These are phyloP conservation scores for Garra rufa DNA, from an alignment of 2,113 vertebrate genomes.

Conservation along the genomic window DNA sequence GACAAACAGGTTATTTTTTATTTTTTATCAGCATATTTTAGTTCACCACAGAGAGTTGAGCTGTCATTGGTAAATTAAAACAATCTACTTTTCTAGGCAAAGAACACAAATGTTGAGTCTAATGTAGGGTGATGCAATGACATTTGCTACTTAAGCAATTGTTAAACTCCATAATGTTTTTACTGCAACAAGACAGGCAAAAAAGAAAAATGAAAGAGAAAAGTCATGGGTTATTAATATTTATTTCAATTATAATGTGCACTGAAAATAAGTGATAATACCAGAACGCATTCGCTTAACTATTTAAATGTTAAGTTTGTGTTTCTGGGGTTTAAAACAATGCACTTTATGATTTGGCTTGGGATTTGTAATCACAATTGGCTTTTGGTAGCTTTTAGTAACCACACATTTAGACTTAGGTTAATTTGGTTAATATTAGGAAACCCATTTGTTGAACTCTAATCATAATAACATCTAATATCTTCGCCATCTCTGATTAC, in stretches of 20 bases:
- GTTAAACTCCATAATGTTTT: not conserved
- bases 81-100: not conserved
- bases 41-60: not conserved
- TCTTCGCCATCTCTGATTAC: not conserved
- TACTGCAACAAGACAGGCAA: not conserved
- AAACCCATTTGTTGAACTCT: not conserved
- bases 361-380: not conserved
- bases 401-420: not conserved
- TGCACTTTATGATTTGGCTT: not conserved
- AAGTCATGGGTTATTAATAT: not conserved
- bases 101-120: not conserved
- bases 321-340: not conserved
- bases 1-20: no score
- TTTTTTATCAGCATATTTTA: no score
- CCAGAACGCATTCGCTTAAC: not conserved
- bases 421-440: not conserved
- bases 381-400: not conserved
- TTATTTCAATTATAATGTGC: not conserved
- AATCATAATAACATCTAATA: no score
- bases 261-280: not conserved
- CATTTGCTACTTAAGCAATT: not conserved
- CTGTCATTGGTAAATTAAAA: not conserved
- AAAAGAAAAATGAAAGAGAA: not conserved
- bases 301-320: not conserved
- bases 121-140: not conserved